Evolutionary conservation across 2,113 vertebrate species (phyloP).

Genomic region (Mesoclemmys tuberculata): DNA sequence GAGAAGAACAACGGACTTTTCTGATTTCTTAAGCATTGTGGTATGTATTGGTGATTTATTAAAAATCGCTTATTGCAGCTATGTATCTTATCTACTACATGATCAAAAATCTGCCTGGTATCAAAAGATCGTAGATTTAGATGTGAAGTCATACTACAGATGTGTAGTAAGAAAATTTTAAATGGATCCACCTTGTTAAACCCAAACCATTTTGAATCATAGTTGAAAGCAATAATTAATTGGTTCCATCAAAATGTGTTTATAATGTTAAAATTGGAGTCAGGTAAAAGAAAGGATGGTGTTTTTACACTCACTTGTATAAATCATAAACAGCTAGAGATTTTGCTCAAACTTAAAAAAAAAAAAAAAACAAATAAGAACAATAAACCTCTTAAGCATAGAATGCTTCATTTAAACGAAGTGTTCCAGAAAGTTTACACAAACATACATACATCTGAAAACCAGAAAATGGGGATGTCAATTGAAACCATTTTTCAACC

Average conservation of each 20-base stretch:
- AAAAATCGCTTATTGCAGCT: background rate
- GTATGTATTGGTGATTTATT: slow-evolving; percentile 79
- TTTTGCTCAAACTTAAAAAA: background rate
- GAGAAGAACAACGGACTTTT: slow-evolving; percentile 96
- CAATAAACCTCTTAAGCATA: background rate
- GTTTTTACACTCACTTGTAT: background rate
- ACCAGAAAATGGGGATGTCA: too few species aligned
- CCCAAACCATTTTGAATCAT: background rate
- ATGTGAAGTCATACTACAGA: background rate
- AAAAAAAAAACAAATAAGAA: too few species aligned
- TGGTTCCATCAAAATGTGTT: background rate
- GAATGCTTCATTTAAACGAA: background rate
- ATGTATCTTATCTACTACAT: background rate
- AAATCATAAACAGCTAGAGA: background rate
- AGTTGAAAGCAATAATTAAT: background rate
- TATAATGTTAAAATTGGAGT: background rate
- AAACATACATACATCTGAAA: background rate
- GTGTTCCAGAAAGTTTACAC: background rate
- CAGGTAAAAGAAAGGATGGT: background rate
- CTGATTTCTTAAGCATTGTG: slow-evolving; percentile 95
- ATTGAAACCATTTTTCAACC: background rate
- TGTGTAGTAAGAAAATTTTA: background rate
- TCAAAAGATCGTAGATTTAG: background rate
- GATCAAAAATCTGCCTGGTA: background rate
- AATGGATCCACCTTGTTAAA: background rate